Conservation (phyloP, 1,140 invertebrate genomes). For the Aricia agestis region DNA sequence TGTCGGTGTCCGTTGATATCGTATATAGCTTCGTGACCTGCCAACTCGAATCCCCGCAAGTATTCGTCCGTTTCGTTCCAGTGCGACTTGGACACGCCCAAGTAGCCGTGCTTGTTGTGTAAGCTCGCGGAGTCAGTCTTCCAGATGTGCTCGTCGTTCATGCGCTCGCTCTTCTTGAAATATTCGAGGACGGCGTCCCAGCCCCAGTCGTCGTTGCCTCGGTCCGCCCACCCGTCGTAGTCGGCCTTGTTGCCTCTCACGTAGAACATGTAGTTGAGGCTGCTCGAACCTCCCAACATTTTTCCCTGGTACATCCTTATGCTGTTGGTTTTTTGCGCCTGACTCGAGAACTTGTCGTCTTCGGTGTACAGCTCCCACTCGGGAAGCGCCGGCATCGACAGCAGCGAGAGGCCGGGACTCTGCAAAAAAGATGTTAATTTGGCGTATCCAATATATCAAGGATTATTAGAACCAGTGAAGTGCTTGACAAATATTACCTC, state of each 20-base stretch:
- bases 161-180: constrained; percentile 90
- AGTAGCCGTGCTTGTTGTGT: constrained; percentile 33
- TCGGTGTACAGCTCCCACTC: constrained; percentile 86
- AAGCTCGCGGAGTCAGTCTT: constrained; percentile 51
- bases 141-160: constrained; percentile 84
- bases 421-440: constrained; percentile 19
- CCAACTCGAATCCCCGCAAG: constrained; percentile 85
- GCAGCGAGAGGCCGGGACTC: constrained; percentile 41
- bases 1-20: constrained; percentile 88
- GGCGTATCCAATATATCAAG: too few relatives aligned
- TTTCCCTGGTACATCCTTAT: constrained; percentile 81
- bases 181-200: constrained; percentile 88
- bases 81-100: constrained; percentile 79
- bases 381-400: constrained; percentile 32
- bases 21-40: constrained; percentile 87
- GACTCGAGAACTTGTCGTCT: constrained; percentile 79
- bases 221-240: constrained; percentile 90
- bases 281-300: constrained; percentile 90
- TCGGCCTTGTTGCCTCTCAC: constrained; percentile 87
- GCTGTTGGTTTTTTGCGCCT: constrained; percentile 76
- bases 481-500: constrained; percentile 24
- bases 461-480: too few relatives aligned
- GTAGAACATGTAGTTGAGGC: constrained; percentile 96
- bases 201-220: constrained; percentile 91
- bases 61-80: constrained; percentile 78